A percentile compares a stretch with the other conserved stretches of the same genome.
phyloP scores from a whole-genome alignment of 2,113 vertebrate species.

The Hoplias malabaricus region DNA sequence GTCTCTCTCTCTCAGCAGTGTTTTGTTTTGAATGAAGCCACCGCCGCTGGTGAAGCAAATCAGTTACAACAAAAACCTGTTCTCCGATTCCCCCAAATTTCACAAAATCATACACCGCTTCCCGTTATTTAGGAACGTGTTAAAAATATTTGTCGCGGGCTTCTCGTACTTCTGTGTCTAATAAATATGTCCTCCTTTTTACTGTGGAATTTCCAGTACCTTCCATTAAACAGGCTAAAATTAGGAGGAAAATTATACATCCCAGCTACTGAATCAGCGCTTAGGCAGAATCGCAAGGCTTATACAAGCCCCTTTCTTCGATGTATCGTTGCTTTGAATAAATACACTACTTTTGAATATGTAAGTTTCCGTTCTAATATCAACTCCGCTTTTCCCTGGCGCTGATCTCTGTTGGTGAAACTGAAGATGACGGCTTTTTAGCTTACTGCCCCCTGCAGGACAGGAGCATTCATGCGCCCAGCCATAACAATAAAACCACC shows the following conservation, averaged over 20 bases:
- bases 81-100: background rate
- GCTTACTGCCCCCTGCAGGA: constrained; percentile 1
- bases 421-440: too few relatives aligned
- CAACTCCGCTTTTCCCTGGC: constrained; percentile 21
- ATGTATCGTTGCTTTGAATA: background rate
- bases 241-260: constrained; percentile 58
- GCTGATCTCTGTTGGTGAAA: background rate
- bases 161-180: constrained; percentile 56
- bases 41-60: background rate
- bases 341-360: background rate
- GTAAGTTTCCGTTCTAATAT: background rate
- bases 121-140: constrained; percentile 46
- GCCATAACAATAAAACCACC: too few relatives aligned
- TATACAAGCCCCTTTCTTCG: constrained; percentile 45
- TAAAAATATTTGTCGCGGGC: constrained; percentile 49
- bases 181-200: constrained; percentile 66
- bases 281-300: constrained; percentile 46
- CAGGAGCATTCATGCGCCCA: background rate
- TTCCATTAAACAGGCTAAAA: constrained; percentile 62
- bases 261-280: constrained; percentile 55
- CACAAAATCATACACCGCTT: background rate
- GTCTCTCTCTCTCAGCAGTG: constrained; percentile 1
- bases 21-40: background rate
- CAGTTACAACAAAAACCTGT: background rate
- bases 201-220: constrained; percentile 67